These are phyloP conservation scores for Callyntrura guangdongensis DNA, from an alignment of 2,888 invertebrate genomes.

Conservation along the genomic window DNA sequence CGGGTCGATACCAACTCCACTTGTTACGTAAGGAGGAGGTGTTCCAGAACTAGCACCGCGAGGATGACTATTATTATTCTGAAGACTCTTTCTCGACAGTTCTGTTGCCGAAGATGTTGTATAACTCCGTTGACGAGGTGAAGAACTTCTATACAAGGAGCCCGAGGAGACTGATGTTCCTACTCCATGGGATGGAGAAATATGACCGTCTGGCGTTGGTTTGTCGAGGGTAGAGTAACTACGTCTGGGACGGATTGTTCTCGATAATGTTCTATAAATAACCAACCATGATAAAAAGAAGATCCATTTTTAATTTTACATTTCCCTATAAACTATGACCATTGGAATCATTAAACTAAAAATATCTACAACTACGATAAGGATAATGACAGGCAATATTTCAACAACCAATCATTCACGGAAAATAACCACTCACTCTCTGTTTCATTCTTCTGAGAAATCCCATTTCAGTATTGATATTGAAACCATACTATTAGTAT, in stretches of 20 bases:
- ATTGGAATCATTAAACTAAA: not conserved
- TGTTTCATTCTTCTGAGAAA: slow-evolving; percentile 29
- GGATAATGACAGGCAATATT: slow-evolving; percentile 1
- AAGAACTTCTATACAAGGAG: slow-evolving; percentile 68
- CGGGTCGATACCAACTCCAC: slow-evolving; percentile 41
- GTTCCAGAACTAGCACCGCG: slow-evolving; percentile 68
- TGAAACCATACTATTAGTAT: not conserved
- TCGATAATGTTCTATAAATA: slow-evolving; percentile 78
- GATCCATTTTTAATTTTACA: slow-evolving; percentile 28
- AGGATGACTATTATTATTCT: slow-evolving; percentile 69
- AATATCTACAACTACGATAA: not conserved
- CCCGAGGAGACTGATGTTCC: slow-evolving; percentile 51
- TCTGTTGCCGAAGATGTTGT: slow-evolving; percentile 71
- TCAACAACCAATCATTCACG: slow-evolving; percentile 27
- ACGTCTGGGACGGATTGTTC: slow-evolving; percentile 82
- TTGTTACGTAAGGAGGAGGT: slow-evolving; percentile 64
- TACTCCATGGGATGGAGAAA: slow-evolving; percentile 67
- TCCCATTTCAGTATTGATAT: slow-evolving; percentile 31
- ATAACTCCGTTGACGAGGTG: slow-evolving; percentile 76
- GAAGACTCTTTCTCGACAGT: slow-evolving; percentile 72
- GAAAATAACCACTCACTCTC: slow-evolving; percentile 48
- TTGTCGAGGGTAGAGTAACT: slow-evolving; percentile 82
- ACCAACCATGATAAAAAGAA: not conserved
- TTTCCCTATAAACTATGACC: not conserved
- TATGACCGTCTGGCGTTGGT: slow-evolving; percentile 75